Percentiles rank a stretch among this genome's conserved stretches.
phyloP scores from a whole-genome alignment of 2,888 invertebrate genomes.

The Metopia argyrocephala region DNA sequence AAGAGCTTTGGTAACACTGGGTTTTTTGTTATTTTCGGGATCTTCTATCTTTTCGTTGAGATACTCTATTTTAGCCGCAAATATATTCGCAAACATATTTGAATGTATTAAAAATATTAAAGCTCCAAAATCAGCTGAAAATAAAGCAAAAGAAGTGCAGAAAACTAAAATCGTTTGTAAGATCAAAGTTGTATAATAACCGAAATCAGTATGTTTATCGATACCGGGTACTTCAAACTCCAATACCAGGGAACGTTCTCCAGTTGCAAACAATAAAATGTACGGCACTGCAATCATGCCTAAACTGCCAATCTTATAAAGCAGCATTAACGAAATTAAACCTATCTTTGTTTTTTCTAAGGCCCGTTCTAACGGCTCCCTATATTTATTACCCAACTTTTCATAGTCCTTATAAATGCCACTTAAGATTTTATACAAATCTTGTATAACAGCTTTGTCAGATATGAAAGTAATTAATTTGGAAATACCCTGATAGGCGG shows the following conservation, averaged over 20 bases:
- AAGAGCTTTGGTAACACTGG: constrained; percentile 13
- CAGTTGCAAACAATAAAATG: constrained; percentile 17
- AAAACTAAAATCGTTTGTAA: constrained; percentile 58
- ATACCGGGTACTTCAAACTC: constrained; percentile 67
- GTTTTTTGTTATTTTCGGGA: not conserved
- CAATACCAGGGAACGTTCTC: constrained; percentile 61
- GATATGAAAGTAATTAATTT: constrained; percentile 62
- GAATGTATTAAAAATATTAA: constrained; percentile 64
- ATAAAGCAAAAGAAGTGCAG: constrained; percentile 65
- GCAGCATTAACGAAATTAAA: not conserved
- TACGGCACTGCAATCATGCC: constrained; percentile 49
- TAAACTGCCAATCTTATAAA: not conserved
- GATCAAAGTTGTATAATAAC: constrained; percentile 60
- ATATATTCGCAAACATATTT: constrained; percentile 65
- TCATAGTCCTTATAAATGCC: constrained; percentile 63
- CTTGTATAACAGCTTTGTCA: constrained; percentile 13
- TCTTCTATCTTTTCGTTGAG: constrained; percentile 59
- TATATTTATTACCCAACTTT: constrained; percentile 51
- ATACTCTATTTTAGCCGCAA: constrained; percentile 64
- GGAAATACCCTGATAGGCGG: constrained; percentile 63
- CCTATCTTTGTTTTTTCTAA: constrained; percentile 39
- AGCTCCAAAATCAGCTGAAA: constrained; percentile 66
- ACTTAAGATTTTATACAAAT: constrained; percentile 34
- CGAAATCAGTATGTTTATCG: constrained; percentile 61
- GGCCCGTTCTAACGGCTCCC: constrained; percentile 18